Evolutionary conservation across 2,888 invertebrate species (phyloP), one percentile per base, ranked within the genome.

Genomic region (Parnassius orleans): DNA sequence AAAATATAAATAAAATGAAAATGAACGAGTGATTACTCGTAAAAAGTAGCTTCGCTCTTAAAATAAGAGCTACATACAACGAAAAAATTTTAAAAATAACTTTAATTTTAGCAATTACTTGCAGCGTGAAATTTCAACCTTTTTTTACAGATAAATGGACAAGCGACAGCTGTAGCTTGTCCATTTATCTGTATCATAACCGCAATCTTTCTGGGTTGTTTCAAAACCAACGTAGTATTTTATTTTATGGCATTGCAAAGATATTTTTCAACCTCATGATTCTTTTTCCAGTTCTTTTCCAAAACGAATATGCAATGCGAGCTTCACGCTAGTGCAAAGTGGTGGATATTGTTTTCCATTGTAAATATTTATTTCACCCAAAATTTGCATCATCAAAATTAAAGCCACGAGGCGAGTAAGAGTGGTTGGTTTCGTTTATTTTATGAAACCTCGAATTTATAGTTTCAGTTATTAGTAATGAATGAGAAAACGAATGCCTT

Each of bases 181-280:
- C n/a, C n/a, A n/a, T n/a, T n/a, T n/a, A n/a, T n/a, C n/a, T n/a
- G n/a, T n/a, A n/a, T n/a, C n/a, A 50, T 53, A 57, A 57, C 43
- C 53, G 43, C 24, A 41, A 48, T 42, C 46, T 47, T 43, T 57
- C 33, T 61, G 44, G 50, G 14, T 63, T 55, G 24, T 63, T 54
- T 50, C 50, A 10, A 63, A 48, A 11, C 11, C 42, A 15, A 42
- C 41, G 24, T 51, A 12, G 41, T 61, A 52, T 47, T 47, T 48
- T 57, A 48, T 41, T 56, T 56, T n/a, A n/a, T 44, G 9, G 33
- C 19, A 50, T 53, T 43, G 19, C 12, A 46, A 52, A 46, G 14
- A 46, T 47, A 47, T 47, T 47, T 46, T 46, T 9, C 9, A 9
- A 7, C 47, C 47, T 2, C 47, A 47, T 47, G 46, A 12, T 46